Evolutionary conservation across 2,797 vertebrate species (phyloP).

Genomic region (Spheniscus humboldti): DNA sequence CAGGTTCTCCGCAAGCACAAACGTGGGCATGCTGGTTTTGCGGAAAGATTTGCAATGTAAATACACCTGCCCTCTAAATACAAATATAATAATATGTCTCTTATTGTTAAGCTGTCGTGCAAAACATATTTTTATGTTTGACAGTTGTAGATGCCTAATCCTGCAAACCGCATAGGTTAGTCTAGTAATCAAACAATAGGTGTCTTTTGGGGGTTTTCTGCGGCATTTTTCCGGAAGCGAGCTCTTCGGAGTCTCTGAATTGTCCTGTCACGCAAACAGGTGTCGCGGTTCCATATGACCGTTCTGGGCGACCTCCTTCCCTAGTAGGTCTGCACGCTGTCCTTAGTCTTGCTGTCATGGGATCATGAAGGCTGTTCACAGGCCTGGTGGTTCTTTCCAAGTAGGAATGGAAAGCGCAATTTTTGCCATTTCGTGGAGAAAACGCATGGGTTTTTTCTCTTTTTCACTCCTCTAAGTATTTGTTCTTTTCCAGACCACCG

Average conservation of each 20-base stretch:
- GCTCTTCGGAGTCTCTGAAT: neutral
- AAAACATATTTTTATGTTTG: neutral
- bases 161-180: slow-evolving; percentile 36
- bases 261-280: neutral
- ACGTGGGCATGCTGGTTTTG: neutral
- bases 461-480: neutral
- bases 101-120: neutral
- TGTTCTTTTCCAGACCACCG: neutral
- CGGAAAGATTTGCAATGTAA: neutral
- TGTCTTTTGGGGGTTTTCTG: neutral
- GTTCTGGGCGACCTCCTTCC: neutral
- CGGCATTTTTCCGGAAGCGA: neutral
- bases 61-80: neutral
- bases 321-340: neutral
- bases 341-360: neutral
- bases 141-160: neutral
- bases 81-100: neutral
- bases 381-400: neutral
- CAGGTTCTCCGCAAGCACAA: neutral
- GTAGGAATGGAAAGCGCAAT: neutral
- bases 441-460: neutral
- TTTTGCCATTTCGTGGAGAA: neutral
- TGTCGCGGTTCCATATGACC: neutral
- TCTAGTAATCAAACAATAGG: neutral
- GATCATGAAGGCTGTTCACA: neutral